Base-by-base conservation (phyloP, 2,888 invertebrate species). In the Lepidocyrtoides sp. region DNA sequence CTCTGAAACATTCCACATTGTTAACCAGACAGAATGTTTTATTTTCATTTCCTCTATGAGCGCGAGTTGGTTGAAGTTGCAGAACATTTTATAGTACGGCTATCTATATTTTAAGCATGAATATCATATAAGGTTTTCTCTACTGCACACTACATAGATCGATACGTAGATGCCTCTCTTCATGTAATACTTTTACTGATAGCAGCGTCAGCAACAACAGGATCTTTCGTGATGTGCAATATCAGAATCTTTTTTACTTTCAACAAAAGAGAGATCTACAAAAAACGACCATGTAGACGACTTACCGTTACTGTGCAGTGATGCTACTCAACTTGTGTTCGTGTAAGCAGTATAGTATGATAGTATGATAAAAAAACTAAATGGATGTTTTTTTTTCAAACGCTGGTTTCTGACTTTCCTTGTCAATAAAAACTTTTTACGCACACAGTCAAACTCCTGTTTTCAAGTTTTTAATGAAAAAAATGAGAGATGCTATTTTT, bases 391-490 rank as follows among this genome's bases (percentile, higher is more conserved):
- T 36, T 36, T 36, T 4, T 36, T 4, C 4, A 57, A 57, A 57
- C 20, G 23, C 8, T 17, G 29, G 36, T 29, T 36, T 17, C 17
- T 69, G 66, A 36, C 0, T 69, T 69, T 36, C 32, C 14, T 51
- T 26, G 4, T 36, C 17, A 32, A 17, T 36, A 17, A 17, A 69
- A 36, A 36, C 32, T 29, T 4, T 36, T 69, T n/a, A 63, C 4
- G 12, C 4, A 66, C 14, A 29, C 4, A 66, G 32, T 3, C 57
- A 57, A 2, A 2, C 12, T 2, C 12, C 1, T 26, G 63, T n/a
- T 66, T 8, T 66, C 63, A 29, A 32, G 57, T 66, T 66, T 66
- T 69, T 69, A 75, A 75, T 75, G 48, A 75, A 75, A 75, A 2
- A 63, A 32, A 8, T 17, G 29, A 69, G 66, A 36, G 8, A 69